These are phyloP conservation scores for Neosilurus hyrtlii DNA, from an alignment of 2,797 vertebrate species.

Conservation along the genomic window DNA sequence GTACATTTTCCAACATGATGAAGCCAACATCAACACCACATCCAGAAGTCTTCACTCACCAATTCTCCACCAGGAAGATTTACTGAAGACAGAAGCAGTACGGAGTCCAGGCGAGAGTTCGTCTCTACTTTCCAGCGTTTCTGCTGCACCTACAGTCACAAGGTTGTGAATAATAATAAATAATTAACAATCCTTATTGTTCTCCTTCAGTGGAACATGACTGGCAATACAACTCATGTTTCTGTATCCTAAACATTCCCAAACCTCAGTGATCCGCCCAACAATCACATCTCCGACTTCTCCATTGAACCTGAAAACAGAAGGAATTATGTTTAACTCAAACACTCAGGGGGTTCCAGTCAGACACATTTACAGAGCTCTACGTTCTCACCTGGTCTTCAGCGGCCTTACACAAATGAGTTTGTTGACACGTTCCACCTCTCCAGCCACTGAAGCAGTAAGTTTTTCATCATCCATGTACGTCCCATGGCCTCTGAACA, in stretches of 20 bases:
- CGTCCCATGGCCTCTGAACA: conserved; percentile 89
- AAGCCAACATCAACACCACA: too few relatives aligned
- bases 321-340: too few relatives aligned
- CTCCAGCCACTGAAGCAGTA: conserved; percentile 94
- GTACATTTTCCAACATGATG: neutral
- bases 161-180: neutral
- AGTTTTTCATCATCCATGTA: conserved; percentile 93
- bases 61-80: conserved; percentile 96
- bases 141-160: conserved; percentile 86
- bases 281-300: conserved; percentile 98
- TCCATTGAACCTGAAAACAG: conserved; percentile 82
- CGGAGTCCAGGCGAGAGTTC: conserved; percentile 90
- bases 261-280: conserved; percentile 94
- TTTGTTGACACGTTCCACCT: conserved; percentile 94
- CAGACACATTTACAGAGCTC: neutral
- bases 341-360: neutral
- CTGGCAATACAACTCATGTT: neutral
- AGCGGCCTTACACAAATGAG: conserved; percentile 91
- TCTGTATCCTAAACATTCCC: neutral
- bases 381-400: conserved; percentile 78
- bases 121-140: conserved; percentile 98
- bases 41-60: conserved; percentile 70
- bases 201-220: neutral
- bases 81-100: conserved; percentile 88
- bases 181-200: neutral